These are phyloP conservation scores for Oryctes rhinoceros DNA, from an alignment of 1,140 invertebrate species.

Conservation along the genomic window DNA sequence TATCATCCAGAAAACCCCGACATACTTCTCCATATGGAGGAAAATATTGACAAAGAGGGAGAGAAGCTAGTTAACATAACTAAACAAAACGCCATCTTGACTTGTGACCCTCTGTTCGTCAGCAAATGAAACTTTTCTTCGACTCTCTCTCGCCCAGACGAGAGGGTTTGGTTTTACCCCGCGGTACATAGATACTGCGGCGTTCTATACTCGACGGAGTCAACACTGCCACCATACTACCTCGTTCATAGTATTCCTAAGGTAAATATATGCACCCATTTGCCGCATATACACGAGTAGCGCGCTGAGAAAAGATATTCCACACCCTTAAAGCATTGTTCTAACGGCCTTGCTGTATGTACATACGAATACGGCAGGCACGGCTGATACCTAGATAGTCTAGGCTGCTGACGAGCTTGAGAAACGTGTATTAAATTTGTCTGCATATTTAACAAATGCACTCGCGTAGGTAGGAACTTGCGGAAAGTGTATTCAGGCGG, in stretches of 20 bases:
- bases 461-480: neutral
- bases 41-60: slow-evolving; percentile 50
- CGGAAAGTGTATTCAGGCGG: slow-evolving; percentile 23
- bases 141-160: slow-evolving; percentile 10
- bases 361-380: neutral
- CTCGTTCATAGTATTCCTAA: neutral
- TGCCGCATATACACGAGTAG: slow-evolving; percentile 7
- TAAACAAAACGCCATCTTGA: slow-evolving; percentile 48
- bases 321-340: slow-evolving; percentile 17
- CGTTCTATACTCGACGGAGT: neutral
- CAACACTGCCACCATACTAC: neutral
- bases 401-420: neutral
- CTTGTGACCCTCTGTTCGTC: slow-evolving; percentile 33
- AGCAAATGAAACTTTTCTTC: slow-evolving; percentile 43
- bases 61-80: slow-evolving; percentile 46
- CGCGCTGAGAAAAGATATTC: slow-evolving; percentile 1
- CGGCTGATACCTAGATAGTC: neutral
- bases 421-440: slow-evolving; percentile 33
- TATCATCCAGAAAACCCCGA: slow-evolving; percentile 31
- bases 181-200: neutral
- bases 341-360: neutral
- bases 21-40: slow-evolving; percentile 47
- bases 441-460: slow-evolving; percentile 31
- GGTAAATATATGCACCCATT: slow-evolving; percentile 43
- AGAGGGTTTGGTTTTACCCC: slow-evolving; percentile 14